These are phyloP conservation scores for Dascyllus trimaculatus DNA, from an alignment of 2,113 vertebrate genomes.

Conservation along the genomic window DNA sequence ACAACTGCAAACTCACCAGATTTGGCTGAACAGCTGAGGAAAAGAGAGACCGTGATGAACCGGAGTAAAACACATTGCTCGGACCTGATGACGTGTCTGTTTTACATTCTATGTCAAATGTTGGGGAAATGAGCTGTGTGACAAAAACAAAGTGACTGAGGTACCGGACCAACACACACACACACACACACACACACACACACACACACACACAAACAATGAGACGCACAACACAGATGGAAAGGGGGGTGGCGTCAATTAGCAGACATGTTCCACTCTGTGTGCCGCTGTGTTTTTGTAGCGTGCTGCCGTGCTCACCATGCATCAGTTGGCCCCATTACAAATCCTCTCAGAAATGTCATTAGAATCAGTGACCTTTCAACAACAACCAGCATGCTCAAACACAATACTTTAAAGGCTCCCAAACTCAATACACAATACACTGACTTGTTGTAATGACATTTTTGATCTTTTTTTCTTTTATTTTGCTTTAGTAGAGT, in stretches of 20 bases:
- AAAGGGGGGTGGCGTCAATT: constrained; percentile 51
- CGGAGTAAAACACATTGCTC: constrained; percentile 54
- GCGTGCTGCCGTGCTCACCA: constrained; percentile 22
- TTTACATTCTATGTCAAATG: constrained; percentile 36
- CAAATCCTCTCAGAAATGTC: constrained; percentile 73
- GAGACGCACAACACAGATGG: constrained; percentile 31
- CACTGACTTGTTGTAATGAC: background rate
- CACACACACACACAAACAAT: background rate
- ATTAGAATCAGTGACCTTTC: constrained; percentile 79
- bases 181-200: constrained; percentile 2
- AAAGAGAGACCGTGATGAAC: constrained; percentile 46
- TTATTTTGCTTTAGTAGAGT: background rate
- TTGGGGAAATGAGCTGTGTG: constrained; percentile 55
- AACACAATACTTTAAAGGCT: constrained; percentile 46
- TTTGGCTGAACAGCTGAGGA: constrained; percentile 21
- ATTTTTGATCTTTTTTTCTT: background rate
- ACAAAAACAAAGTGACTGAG: constrained; percentile 36
- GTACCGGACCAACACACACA: constrained; percentile 2
- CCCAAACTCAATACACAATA: constrained; percentile 12
- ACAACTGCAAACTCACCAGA: constrained; percentile 24
- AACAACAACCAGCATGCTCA: constrained; percentile 43
- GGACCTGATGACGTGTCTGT: constrained; percentile 47
- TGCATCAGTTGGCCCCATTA: constrained; percentile 64
- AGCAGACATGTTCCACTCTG: constrained; percentile 54
- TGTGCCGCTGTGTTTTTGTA: constrained; percentile 42